A percentile compares a stretch with the other conserved stretches of the same genome.
phyloP scores from a whole-genome alignment of 2,113 vertebrate genomes.

The Odontesthes bonariensis region DNA sequence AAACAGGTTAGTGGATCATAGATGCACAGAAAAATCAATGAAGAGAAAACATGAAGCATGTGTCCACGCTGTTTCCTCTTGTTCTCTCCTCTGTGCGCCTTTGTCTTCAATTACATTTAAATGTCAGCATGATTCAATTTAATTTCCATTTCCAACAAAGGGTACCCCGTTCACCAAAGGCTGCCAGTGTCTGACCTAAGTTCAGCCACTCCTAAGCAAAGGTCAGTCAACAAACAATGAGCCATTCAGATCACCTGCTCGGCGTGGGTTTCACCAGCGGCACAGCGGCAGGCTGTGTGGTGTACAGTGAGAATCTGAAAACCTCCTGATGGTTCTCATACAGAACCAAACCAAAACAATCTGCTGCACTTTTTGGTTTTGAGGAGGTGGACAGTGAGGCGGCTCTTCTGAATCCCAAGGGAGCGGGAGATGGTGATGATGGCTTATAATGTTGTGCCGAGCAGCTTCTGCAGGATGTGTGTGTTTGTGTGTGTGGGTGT shows the following conservation, averaged over 20 bases:
- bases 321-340: background rate
- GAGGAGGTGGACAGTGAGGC: constrained; percentile 54
- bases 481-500: constrained; percentile 54
- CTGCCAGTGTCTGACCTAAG: background rate
- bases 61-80: background rate
- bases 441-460: constrained; percentile 69
- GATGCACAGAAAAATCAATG: background rate
- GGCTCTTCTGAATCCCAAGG: constrained; percentile 56
- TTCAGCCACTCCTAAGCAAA: constrained; percentile 18
- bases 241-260: background rate
- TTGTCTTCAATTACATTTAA: constrained; percentile 3
- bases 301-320: background rate
- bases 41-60: constrained; percentile 2
- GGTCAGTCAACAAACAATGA: background rate
- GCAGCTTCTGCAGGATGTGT: constrained; percentile 68
- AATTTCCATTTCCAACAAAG: constrained; percentile 12
- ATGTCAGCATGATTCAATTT: constrained; percentile 4
- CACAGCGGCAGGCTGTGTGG: background rate
- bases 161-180: background rate
- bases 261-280: background rate
- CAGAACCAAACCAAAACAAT: constrained; percentile 12
- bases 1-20: background rate
- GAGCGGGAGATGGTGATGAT: constrained; percentile 56
- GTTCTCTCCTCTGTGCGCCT: background rate
- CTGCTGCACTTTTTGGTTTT: constrained; percentile 48